Evolutionary conservation across 1,140 invertebrate species (phyloP).

Genomic region (Gryon sp.): DNA sequence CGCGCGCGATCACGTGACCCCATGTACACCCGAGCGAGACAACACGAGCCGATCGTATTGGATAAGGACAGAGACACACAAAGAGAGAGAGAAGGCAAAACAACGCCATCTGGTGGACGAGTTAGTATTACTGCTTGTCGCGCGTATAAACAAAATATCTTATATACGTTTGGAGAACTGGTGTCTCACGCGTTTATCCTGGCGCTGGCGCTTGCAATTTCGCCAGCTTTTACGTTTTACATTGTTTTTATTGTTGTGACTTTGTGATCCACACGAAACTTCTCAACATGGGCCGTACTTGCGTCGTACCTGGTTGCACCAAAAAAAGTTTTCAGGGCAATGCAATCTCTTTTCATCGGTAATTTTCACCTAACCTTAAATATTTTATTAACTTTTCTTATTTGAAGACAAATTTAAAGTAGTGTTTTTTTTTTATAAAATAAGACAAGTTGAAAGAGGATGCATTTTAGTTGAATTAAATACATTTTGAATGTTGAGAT

Average conservation of each 20-base stretch:
- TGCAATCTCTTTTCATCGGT: slow-evolving; percentile 48
- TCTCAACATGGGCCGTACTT: slow-evolving; percentile 38
- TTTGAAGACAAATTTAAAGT: neutral
- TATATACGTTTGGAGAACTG: too few species aligned
- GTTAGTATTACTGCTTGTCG: too few species aligned
- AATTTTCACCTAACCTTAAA: slow-evolving; percentile 13
- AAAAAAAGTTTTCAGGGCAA: slow-evolving; percentile 27
- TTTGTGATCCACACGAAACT: neutral
- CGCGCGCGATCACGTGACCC: slow-evolving; percentile 26
- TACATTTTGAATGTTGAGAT: too few species aligned
- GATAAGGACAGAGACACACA: too few species aligned
- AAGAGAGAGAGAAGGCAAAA: too few species aligned
- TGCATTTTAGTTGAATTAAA: too few species aligned
- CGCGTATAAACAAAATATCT: too few species aligned
- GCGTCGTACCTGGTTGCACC: slow-evolving; percentile 42
- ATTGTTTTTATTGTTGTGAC: neutral
- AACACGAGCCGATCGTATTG: too few species aligned
- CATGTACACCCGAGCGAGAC: neutral
- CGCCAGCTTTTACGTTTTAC: neutral
- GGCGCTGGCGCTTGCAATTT: neutral
- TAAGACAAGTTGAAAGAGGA: neutral
- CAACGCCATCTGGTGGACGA: too few species aligned
- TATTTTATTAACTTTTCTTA: too few species aligned
- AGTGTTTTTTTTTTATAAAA: neutral
- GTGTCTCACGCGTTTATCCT: too few species aligned